A percentile compares a stretch with the other conserved stretches of the same genome.
phyloP scores from a whole-genome alignment of 2,888 invertebrate genomes.

The Seira sanloemensis region DNA sequence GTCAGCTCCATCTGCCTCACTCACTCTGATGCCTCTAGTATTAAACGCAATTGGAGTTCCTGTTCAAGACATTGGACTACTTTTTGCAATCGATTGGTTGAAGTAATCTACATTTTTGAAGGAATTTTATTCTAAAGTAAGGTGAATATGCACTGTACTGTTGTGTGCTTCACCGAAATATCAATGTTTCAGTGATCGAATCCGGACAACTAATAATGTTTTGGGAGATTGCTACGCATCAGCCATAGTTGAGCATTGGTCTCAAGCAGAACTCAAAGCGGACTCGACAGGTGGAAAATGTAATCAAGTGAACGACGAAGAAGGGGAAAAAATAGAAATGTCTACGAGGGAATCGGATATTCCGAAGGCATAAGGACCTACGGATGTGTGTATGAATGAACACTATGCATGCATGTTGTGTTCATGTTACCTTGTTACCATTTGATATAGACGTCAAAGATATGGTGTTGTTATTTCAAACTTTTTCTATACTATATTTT shows the following conservation, averaged over 20 bases:
- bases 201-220: conserved; percentile 92
- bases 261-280: conserved; percentile 85
- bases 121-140: too few species aligned
- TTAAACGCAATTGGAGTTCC: conserved; percentile 89
- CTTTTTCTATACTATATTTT: too few species aligned
- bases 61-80: conserved; percentile 86
- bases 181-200: conserved; percentile 90
- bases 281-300: conserved; percentile 43
- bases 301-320: background rate
- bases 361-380: background rate
- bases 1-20: conserved; percentile 90
- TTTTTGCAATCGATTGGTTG: conserved; percentile 93
- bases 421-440: conserved; percentile 2
- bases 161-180: too few species aligned
- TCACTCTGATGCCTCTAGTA: conserved; percentile 88
- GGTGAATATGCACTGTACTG: too few species aligned
- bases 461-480: too few species aligned
- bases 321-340: conserved; percentile 21
- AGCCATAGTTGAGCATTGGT: conserved; percentile 89
- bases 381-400: background rate
- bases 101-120: conserved; percentile 85
- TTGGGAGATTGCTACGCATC: conserved; percentile 92
- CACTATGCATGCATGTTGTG: too few species aligned
- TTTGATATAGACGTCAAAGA: too few species aligned
- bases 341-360: background rate